phyloP scores from a whole-genome alignment of 2,888 invertebrate species.

The Geotrupes spiniger region DNA sequence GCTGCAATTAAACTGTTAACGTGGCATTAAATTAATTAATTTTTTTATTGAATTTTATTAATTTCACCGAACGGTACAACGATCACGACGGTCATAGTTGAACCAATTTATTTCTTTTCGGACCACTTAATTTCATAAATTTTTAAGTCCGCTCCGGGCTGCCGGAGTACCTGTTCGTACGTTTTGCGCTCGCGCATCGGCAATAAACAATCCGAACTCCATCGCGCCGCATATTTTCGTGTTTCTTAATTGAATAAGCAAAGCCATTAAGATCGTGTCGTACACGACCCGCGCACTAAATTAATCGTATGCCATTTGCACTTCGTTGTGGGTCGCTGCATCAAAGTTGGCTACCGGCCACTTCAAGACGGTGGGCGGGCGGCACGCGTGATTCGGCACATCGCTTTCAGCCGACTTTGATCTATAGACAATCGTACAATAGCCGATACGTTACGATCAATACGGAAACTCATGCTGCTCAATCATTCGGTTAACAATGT shows the following conservation, averaged over 20 bases:
- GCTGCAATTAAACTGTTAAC: too few relatives aligned
- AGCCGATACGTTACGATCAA: constrained; percentile 26
- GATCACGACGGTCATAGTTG: too few relatives aligned
- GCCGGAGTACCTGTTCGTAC: too few relatives aligned
- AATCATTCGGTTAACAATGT: constrained; percentile 26
- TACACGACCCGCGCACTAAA: constrained; percentile 24
- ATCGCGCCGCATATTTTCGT: too few relatives aligned
- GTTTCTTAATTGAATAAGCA: not conserved
- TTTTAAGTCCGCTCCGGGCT: too few relatives aligned
- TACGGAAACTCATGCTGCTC: constrained; percentile 27
- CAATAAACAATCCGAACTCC: too few relatives aligned
- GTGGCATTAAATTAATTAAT: too few relatives aligned
- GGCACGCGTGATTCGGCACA: constrained; percentile 35
- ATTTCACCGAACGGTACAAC: too few relatives aligned
- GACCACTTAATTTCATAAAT: too few relatives aligned
- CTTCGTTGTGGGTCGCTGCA: constrained; percentile 45
- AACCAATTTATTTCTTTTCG: too few relatives aligned
- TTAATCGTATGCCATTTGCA: constrained; percentile 47
- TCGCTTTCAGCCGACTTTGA: constrained; percentile 27
- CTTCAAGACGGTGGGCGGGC: constrained; percentile 25
- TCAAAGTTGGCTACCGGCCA: constrained; percentile 36
- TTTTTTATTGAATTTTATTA: too few relatives aligned
- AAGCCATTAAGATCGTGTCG: constrained; percentile 4
- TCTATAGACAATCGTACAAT: constrained; percentile 28
- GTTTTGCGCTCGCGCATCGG: too few relatives aligned